Percentiles rank a stretch among this genome's conserved stretches.
Conservation (phyloP, 2,113 vertebrate species). For the Ptychochromis oligacanthus region DNA sequence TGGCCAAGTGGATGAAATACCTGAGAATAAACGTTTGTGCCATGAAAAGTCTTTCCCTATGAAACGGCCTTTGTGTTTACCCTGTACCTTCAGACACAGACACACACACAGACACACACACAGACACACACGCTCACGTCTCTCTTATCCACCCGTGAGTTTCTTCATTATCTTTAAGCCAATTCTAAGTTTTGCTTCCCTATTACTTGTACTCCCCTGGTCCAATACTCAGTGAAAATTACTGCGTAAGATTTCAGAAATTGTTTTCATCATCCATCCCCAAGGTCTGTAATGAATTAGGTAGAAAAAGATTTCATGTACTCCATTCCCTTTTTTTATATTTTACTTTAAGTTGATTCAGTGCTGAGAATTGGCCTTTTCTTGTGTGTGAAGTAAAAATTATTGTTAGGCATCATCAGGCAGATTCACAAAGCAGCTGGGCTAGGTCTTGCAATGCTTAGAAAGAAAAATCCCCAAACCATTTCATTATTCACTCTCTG, state of each 20-base stretch:
- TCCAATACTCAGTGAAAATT: background rate
- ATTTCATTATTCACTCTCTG: background rate
- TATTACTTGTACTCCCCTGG: background rate
- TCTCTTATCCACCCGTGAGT: background rate
- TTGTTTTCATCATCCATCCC: conserved; percentile 26
- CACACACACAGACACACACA: conserved; percentile 2
- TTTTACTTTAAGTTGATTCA: background rate
- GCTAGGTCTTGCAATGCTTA: background rate
- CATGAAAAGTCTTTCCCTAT: background rate
- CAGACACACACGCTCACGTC: background rate
- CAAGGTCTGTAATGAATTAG: conserved; percentile 18
- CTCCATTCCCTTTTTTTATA: background rate
- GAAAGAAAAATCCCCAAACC: background rate
- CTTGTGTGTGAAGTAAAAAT: background rate
- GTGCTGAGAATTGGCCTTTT: background rate
- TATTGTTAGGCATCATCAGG: background rate
- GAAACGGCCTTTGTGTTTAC: background rate
- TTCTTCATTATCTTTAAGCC: background rate
- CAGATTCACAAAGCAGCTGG: background rate
- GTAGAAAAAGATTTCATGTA: background rate
- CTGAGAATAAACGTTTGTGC: background rate
- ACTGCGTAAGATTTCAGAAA: background rate
- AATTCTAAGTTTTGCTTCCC: background rate
- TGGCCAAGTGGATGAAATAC: background rate
- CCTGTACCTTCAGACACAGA: background rate